phyloP scores from a whole-genome alignment of 2,113 vertebrate genomes.

The Onychostruthus taczanowskii region DNA sequence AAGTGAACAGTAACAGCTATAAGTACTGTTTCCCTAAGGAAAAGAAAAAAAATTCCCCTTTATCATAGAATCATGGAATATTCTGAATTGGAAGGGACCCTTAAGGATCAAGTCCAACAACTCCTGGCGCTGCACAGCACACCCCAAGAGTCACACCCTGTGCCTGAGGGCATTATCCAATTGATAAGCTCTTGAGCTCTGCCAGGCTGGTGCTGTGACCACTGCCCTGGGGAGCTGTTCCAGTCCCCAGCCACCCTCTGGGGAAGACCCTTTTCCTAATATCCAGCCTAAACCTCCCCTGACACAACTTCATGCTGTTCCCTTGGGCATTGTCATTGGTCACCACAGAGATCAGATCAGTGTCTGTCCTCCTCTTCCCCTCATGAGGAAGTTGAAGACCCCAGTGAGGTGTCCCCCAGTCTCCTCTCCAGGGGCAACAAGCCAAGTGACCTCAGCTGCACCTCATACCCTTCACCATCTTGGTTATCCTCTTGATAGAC shows the following conservation, averaged over 20 bases:
- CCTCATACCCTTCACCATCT: background rate
- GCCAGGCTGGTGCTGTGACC: background rate
- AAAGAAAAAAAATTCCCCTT: background rate
- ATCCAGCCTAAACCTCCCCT: background rate
- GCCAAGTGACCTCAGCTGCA: background rate
- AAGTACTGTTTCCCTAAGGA: background rate
- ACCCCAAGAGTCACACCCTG: too few relatives aligned
- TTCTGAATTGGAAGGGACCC: background rate
- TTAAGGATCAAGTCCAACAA: background rate
- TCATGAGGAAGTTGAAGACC: background rate
- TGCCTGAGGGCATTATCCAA: background rate
- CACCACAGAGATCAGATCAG: background rate
- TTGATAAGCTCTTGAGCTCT: background rate
- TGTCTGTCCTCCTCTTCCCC: background rate
- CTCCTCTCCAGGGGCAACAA: background rate
- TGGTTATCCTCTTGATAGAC: background rate
- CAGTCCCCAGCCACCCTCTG: accelerated
- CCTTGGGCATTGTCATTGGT: background rate
- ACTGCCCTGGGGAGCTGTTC: background rate
- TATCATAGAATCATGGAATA: background rate
- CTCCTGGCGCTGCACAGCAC: background rate
- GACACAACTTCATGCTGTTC: background rate
- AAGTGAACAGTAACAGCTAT: background rate
- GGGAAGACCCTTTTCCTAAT: background rate
- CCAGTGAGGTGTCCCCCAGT: background rate